phyloP scores from a whole-genome alignment of 2,888 invertebrate species.

The Plebejus anna region DNA sequence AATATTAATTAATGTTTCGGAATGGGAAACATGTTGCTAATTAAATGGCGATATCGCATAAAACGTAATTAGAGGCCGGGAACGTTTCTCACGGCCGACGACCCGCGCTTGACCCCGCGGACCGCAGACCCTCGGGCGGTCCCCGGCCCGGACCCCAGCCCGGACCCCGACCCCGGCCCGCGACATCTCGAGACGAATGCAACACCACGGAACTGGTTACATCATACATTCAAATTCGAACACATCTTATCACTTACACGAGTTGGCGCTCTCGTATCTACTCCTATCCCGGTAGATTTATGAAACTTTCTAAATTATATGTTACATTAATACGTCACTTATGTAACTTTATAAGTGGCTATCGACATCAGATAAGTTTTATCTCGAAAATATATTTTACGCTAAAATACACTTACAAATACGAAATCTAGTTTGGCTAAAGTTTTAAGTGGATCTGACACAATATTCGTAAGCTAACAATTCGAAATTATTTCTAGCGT shows the following conservation, averaged over 20 bases:
- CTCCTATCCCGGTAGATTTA: slow-evolving; percentile 2
- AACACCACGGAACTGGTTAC: slow-evolving; percentile 38
- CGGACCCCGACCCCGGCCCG: slow-evolving; percentile 35
- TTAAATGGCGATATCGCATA: slow-evolving; percentile 79
- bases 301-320: slow-evolving; percentile 9
- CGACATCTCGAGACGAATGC: slow-evolving; percentile 63
- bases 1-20: slow-evolving; percentile 79
- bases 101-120: slow-evolving; percentile 38
- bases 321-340: slow-evolving; percentile 6
- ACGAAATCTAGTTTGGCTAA: neutral
- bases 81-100: slow-evolving; percentile 71
- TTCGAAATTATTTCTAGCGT: neutral
- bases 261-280: slow-evolving; percentile 13
- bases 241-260: slow-evolving; percentile 10
- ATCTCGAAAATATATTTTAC: neutral
- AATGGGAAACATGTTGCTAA: slow-evolving; percentile 79
- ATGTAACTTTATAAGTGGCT: neutral
- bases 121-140: neutral
- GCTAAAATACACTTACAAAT: neutral
- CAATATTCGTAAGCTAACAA: neutral
- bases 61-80: slow-evolving; percentile 77
- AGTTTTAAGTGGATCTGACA: neutral
- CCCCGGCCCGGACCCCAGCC: neutral
- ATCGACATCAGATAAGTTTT: neutral
- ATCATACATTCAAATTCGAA: neutral